A percentile compares a stretch with the other conserved stretches of the same genome.
phyloP scores from a whole-genome alignment of 92 coral and sea anemone genomes.

The Actinostola sp. region DNA sequence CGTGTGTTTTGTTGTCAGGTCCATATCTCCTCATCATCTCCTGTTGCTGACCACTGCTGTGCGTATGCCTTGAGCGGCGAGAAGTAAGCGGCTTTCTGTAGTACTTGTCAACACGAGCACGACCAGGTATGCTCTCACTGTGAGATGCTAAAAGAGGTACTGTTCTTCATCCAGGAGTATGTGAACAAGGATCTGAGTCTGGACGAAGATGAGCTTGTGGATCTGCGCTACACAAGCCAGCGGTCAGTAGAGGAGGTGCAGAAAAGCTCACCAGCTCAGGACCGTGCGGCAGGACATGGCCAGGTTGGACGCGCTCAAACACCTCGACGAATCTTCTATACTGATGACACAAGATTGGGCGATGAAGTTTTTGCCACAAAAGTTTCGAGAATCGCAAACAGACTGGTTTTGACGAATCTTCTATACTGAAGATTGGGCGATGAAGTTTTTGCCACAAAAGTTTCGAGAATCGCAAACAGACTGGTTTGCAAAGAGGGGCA shows the following conservation, averaged over 20 bases:
- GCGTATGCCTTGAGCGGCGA: background rate
- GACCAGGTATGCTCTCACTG: too few species aligned
- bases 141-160: too few species aligned
- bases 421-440: too few species aligned
- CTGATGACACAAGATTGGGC: conserved; percentile 58
- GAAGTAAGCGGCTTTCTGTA: conserved; percentile 27
- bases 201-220: conserved; percentile 32
- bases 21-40: too few species aligned
- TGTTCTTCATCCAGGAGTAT: too few species aligned
- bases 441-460: conserved; percentile 44
- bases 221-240: conserved; percentile 15
- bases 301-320: conserved; percentile 25
- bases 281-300: conserved; percentile 49
- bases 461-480: conserved; percentile 43
- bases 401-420: too few species aligned
- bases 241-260: conserved; percentile 36
- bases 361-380: too few species aligned
- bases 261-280: conserved; percentile 49
- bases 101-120: too few species aligned
- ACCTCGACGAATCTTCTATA: conserved; percentile 31
- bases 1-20: too few species aligned
- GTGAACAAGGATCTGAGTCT: too few species aligned
- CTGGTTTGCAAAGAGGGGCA: conserved; percentile 56
- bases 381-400: too few species aligned
- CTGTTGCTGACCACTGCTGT: too few species aligned